A percentile compares a stretch with the other conserved stretches of the same genome.
These are phyloP conservation scores for Rhinoraja longicauda DNA, from an alignment of 2,797 vertebrate species.

Conservation along the genomic window DNA sequence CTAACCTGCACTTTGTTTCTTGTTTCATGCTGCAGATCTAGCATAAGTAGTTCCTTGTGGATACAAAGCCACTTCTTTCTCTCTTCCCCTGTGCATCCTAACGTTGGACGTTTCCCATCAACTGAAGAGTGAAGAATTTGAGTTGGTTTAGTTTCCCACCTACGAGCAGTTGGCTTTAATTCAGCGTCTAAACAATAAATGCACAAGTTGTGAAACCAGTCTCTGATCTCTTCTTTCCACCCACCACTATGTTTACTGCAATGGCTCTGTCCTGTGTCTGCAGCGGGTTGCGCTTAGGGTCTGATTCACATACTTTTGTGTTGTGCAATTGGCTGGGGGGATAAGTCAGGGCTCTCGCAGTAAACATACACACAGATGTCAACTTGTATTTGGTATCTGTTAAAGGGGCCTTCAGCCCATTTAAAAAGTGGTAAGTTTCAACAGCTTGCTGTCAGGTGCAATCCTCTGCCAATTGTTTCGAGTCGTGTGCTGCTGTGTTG, in stretches of 20 bases:
- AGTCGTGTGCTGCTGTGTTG: constrained; percentile 11
- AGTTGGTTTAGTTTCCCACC: neutral
- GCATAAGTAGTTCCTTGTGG: neutral
- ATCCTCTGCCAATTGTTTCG: constrained; percentile 31
- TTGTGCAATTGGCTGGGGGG: constrained; percentile 23
- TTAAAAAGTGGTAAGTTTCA: constrained; percentile 38
- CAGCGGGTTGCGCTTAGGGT: constrained; percentile 13
- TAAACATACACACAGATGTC: neutral
- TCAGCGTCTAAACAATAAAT: constrained; percentile 17
- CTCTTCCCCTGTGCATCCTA: neutral
- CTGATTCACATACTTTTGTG: neutral
- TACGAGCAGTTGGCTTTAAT: neutral
- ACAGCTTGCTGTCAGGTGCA: constrained; percentile 32
- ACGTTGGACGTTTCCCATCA: neutral
- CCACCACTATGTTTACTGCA: neutral
- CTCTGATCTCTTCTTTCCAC: constrained; percentile 25
- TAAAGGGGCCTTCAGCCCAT: constrained; percentile 36
- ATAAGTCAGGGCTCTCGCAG: neutral
- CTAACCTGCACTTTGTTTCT: neutral
- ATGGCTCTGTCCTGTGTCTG: constrained; percentile 11
- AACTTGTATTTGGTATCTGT: constrained; percentile 30
- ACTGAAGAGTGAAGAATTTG: neutral
- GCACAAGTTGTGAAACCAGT: neutral
- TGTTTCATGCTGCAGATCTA: neutral
- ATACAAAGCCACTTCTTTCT: neutral